A percentile compares a stretch with the other conserved stretches of the same genome.
Conservation (phyloP, 2,113 vertebrate species). For the Pseudorasbora parva region DNA sequence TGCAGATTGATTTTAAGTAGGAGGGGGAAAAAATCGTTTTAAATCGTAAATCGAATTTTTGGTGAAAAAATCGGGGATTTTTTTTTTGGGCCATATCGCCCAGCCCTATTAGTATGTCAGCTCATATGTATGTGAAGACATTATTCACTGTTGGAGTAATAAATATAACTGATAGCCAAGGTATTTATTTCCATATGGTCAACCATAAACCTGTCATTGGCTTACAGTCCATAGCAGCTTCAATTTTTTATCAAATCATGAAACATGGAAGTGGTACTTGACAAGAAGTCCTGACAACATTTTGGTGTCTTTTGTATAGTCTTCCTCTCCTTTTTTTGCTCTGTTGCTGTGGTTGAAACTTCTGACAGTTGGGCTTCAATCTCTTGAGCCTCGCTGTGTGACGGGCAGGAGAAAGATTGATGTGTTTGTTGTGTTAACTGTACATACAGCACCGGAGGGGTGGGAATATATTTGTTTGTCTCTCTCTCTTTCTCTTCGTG, state of each 20-base stretch:
- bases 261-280: background rate
- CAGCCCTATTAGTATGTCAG: background rate
- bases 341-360: constrained; percentile 15
- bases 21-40: too few relatives aligned
- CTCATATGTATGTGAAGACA: background rate
- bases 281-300: background rate
- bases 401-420: constrained; percentile 1
- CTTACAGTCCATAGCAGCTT: too few relatives aligned
- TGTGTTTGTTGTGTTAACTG: constrained; percentile 23
- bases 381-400: background rate
- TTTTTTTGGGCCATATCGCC: too few relatives aligned
- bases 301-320: background rate
- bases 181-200: too few relatives aligned
- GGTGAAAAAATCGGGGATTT: too few relatives aligned
- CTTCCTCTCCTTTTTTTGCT: background rate
- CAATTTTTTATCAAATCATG: too few relatives aligned
- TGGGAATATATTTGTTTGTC: constrained; percentile 25
- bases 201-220: too few relatives aligned
- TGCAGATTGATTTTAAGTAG: too few relatives aligned
- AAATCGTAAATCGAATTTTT: too few relatives aligned
- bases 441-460: background rate
- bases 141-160: background rate
- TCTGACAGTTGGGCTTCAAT: constrained; percentile 31
- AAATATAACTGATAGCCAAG: background rate
- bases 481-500: background rate